These are phyloP conservation scores for Tuta absoluta DNA, from an alignment of 2,888 invertebrate species.

Conservation along the genomic window DNA sequence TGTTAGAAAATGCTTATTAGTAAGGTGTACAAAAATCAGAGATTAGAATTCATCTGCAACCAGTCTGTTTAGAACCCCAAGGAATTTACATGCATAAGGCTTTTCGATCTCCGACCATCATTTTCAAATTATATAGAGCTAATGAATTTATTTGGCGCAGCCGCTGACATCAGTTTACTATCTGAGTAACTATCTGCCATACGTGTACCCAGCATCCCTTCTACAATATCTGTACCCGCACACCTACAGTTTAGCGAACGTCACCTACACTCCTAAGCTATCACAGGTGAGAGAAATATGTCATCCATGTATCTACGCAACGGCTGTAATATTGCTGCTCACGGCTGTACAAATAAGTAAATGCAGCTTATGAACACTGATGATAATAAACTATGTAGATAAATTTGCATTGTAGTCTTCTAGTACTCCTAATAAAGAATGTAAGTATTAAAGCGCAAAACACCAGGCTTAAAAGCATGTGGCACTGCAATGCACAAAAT, in stretches of 20 bases:
- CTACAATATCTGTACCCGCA: constrained; percentile 69
- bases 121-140: constrained; percentile 1
- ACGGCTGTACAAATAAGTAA: constrained; percentile 11
- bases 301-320: constrained; percentile 19
- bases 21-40: too few relatives aligned
- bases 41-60: too few relatives aligned
- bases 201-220: constrained; percentile 60
- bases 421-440: neutral
- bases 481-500: constrained; percentile 17
- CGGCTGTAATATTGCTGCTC: constrained; percentile 9
- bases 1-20: too few relatives aligned
- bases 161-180: constrained; percentile 72
- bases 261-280: constrained; percentile 69
- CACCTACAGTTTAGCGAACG: constrained; percentile 70
- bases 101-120: neutral
- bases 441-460: neutral
- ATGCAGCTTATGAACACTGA: neutral
- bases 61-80: neutral
- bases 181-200: constrained; percentile 41
- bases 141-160: constrained; percentile 45
- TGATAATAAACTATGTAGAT: neutral
- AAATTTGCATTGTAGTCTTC: neutral
- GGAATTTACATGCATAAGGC: neutral
- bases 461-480: constrained; percentile 13
- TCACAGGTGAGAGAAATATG: constrained; percentile 66